A percentile compares a stretch with the other conserved stretches of the same genome.
These are phyloP conservation scores for Heliconius congener DNA, from an alignment of 1,140 invertebrate genomes.

Conservation along the genomic window DNA sequence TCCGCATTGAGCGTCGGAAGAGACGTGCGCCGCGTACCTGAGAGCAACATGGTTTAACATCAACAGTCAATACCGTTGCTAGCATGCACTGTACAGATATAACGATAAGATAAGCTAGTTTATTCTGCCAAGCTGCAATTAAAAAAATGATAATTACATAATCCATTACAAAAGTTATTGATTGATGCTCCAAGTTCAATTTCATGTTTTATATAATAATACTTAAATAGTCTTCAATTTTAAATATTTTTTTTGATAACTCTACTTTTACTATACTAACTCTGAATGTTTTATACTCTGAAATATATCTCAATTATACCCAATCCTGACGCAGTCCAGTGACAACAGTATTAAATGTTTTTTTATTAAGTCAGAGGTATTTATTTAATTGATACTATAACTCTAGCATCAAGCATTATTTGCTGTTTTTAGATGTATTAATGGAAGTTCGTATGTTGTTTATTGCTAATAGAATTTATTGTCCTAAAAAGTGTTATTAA, in stretches of 20 bases:
- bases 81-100: constrained; percentile 42
- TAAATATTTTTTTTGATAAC: neutral
- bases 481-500: too few relatives aligned
- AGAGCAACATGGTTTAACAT: constrained; percentile 66
- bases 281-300: neutral
- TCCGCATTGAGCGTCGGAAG: constrained; percentile 44
- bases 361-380: too few relatives aligned
- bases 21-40: constrained; percentile 62
- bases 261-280: neutral
- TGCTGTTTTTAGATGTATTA: neutral
- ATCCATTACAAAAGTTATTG: constrained; percentile 21
- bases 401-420: neutral
- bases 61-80: constrained; percentile 30
- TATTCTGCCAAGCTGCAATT: constrained; percentile 47
- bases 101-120: constrained; percentile 49
- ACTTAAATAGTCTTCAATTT: neutral
- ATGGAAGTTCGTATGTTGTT: neutral
- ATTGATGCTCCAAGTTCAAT: constrained; percentile 22
- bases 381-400: too few relatives aligned
- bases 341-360: too few relatives aligned
- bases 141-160: constrained; percentile 26
- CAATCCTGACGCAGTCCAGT: too few relatives aligned
- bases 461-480: neutral
- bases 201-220: neutral
- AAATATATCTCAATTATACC: too few relatives aligned